phyloP scores from a whole-genome alignment of 92 coral and sea anemone species.

The Zoanthus sansibaricus region DNA sequence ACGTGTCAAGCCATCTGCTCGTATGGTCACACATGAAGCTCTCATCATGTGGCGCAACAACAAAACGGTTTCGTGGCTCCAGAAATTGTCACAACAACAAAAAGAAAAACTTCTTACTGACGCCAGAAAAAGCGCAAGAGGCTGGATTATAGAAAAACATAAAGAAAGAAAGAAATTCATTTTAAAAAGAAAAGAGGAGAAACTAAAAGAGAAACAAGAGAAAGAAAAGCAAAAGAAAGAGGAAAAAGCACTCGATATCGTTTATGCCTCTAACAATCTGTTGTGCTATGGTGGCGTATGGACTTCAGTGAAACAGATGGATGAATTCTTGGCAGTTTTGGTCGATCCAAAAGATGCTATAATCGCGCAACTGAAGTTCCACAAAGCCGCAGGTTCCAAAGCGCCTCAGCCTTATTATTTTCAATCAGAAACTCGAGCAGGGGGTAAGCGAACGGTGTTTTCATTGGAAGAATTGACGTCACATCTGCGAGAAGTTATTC shows the following conservation, averaged over 20 bases:
- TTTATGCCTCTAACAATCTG: slow-evolving; percentile 1
- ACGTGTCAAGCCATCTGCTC: slow-evolving; percentile 13
- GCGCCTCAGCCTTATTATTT: background rate
- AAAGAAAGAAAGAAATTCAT: background rate
- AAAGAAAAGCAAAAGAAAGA: slow-evolving; percentile 2
- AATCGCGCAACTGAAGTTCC: slow-evolving; percentile 7
- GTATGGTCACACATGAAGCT: slow-evolving; percentile 12
- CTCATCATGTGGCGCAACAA: slow-evolving; percentile 5
- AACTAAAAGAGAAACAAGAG: slow-evolving; percentile 14
- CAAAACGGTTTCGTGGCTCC: background rate
- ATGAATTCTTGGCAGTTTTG: background rate
- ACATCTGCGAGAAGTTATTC: slow-evolving; percentile 13
- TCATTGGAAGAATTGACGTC: background rate
- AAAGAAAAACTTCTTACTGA: background rate
- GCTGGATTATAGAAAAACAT: slow-evolving; percentile 9
- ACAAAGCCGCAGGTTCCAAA: slow-evolving; percentile 12
- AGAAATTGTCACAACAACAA: background rate
- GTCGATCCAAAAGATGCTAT: background rate
- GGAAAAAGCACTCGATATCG: background rate
- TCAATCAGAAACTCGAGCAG: slow-evolving; percentile 25
- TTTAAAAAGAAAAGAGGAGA: background rate
- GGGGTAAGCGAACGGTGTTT: background rate
- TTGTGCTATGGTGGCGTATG: background rate
- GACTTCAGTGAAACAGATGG: slow-evolving; percentile 8
- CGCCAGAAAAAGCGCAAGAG: slow-evolving; percentile 1